These are phyloP conservation scores for Protaetia brevitarsis DNA, from an alignment of 1,140 invertebrate genomes.

Conservation along the genomic window DNA sequence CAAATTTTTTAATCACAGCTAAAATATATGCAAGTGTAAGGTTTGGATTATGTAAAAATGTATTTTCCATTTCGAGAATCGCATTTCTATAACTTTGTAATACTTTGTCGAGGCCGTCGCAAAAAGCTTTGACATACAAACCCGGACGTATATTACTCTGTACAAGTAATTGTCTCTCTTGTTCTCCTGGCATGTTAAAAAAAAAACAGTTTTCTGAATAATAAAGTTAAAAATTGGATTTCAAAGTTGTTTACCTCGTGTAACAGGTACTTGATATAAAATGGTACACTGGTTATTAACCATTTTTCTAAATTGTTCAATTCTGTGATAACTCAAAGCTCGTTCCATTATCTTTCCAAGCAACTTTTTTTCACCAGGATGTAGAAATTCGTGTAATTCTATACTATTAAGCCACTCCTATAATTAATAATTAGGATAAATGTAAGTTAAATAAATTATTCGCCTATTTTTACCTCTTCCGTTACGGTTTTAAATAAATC, in stretches of 20 bases:
- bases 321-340: conserved; percentile 42
- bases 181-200: not conserved
- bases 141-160: conserved; percentile 42
- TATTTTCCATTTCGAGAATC: conserved; percentile 54
- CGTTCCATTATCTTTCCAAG: conserved; percentile 40
- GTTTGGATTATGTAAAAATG: conserved; percentile 53
- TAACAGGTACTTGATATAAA: not conserved
- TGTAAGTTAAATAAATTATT: not conserved
- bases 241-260: not conserved
- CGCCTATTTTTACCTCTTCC: conserved; percentile 25
- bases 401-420: conserved; percentile 27
- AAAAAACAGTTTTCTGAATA: not conserved
- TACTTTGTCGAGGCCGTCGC: conserved; percentile 57
- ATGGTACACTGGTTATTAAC: conserved; percentile 29
- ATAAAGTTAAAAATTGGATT: not conserved
- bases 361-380: conserved; percentile 44
- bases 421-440: conserved; percentile 3
- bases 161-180: not conserved
- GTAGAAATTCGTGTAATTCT: conserved; percentile 45
- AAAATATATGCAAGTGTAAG: conserved; percentile 54
- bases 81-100: conserved; percentile 57
- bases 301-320: conserved; percentile 39
- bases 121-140: conserved; percentile 59
- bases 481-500: conserved; percentile 24
- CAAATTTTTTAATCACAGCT: conserved; percentile 53